These are phyloP conservation scores for Leptothorax acervorum DNA, from an alignment of 2,888 invertebrate species.

Conservation along the genomic window DNA sequence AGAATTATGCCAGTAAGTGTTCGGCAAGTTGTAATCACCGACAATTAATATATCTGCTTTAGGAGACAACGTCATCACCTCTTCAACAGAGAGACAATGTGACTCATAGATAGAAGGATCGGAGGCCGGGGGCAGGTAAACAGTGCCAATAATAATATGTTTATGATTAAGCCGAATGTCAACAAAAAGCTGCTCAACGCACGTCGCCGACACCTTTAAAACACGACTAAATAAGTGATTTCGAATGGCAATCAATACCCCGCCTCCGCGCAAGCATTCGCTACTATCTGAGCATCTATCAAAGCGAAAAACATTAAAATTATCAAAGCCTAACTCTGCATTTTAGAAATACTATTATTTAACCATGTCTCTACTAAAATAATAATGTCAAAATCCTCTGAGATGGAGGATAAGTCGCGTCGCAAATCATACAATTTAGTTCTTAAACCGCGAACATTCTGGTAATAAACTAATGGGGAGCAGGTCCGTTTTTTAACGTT, in stretches of 20 bases:
- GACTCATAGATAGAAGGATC: background rate
- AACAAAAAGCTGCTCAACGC: slow-evolving; percentile 23
- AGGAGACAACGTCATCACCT: background rate
- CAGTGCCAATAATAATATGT: slow-evolving; percentile 6
- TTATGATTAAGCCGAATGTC: background rate
- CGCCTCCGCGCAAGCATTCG: background rate
- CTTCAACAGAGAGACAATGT: slow-evolving; percentile 9
- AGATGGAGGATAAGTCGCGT: too few species aligned
- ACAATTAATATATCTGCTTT: background rate
- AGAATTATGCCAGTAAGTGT: background rate
- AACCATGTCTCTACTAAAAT: slow-evolving; percentile 8
- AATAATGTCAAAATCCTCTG: too few species aligned
- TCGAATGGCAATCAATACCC: slow-evolving; percentile 15
- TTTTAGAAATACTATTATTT: background rate
- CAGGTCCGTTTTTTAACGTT: too few species aligned
- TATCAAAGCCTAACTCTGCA: background rate
- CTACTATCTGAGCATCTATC: background rate
- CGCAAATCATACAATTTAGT: too few species aligned
- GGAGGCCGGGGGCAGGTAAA: slow-evolving; percentile 24
- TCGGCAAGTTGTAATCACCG: slow-evolving; percentile 25
- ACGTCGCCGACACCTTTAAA: background rate
- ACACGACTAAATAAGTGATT: background rate
- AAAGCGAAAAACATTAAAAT: slow-evolving; percentile 7
- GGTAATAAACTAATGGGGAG: too few species aligned
- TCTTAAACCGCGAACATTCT: too few species aligned